phyloP scores from a whole-genome alignment of 2,113 vertebrate species.

The Nibea albiflora region DNA sequence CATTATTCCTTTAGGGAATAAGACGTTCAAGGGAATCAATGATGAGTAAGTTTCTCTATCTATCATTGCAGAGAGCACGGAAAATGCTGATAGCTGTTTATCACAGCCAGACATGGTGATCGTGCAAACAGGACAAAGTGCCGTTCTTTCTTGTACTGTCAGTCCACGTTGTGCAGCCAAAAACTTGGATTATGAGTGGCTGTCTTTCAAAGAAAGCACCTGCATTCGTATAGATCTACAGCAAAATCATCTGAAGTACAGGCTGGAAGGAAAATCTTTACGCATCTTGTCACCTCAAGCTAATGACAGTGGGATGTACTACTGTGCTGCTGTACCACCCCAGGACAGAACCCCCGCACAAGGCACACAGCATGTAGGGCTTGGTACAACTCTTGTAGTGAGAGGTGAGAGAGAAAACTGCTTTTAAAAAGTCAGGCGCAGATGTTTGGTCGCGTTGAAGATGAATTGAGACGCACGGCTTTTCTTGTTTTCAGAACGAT shows the following conservation, averaged over 20 bases:
- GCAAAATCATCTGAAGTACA: slow-evolving; percentile 19
- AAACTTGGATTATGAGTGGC: slow-evolving; percentile 31
- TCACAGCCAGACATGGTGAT: slow-evolving; percentile 13
- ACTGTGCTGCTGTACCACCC: slow-evolving; percentile 69
- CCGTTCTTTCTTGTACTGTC: slow-evolving; percentile 46
- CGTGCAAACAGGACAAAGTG: slow-evolving; percentile 12
- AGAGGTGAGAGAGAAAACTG: slow-evolving; percentile 59
- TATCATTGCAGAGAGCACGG: slow-evolving; percentile 32
- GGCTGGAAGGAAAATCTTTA: not conserved
- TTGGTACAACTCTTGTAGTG: slow-evolving; percentile 69
- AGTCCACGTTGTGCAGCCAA: accelerated
- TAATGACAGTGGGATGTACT: slow-evolving; percentile 78
- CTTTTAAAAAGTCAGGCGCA: not conserved
- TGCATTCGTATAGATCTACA: not conserved
- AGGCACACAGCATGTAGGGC: slow-evolving; percentile 42
- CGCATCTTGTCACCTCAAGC: slow-evolving; percentile 39
- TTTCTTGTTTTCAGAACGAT: slow-evolving; percentile 41
- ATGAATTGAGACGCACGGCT: not conserved
- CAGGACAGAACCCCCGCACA: accelerated
- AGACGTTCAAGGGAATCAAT: not conserved
- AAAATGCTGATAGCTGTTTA: slow-evolving; percentile 1
- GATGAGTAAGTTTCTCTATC: not conserved
- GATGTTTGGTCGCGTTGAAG: not conserved
- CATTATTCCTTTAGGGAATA: not conserved
- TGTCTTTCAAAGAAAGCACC: slow-evolving; percentile 37